Base-by-base conservation (phyloP, 2,797 vertebrate genomes). In the Lagodon rhomboides region DNA sequence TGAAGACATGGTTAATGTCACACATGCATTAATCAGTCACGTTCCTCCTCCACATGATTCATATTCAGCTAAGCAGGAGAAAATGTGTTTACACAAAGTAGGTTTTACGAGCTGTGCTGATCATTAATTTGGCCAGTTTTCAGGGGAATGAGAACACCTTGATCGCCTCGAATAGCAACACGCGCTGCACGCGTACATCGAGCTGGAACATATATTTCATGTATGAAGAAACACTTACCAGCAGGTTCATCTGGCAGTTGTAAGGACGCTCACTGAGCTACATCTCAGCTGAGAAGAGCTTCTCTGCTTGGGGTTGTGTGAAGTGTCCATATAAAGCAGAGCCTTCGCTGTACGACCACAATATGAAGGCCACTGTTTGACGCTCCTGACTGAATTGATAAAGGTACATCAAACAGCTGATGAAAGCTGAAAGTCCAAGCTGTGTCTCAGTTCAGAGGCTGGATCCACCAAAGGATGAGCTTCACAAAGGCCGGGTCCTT, bases 341-440 rank as follows among this genome's bases (percentile, higher is more conserved):
- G 18, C 15, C 25, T 30, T 13, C n/a, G 18, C 68, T 46, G 23
- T 12, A 23, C 16, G 34, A 17, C 68, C 30, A 59, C 47, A 59
- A 43, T 27, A 77, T 59, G 54, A 60, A 46, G 49, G 38, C 54
- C 43, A 0, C 18, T 27, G 15, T 34, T 70, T 61, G 47, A 75
- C 41, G 22, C 54, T 15, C 59, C 61, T 46, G 41, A 63, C 58
- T 71, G 56, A 72, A 30, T 18, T 47, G 23, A 70, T 70, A 38
- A 78, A 69, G 53, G 15, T 46, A 53, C 53, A 76, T 69, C 41
- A 59, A 67, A 44, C 13, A 27, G 38, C n/a, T 0, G 63, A 77
- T 68, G 41, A 72, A 80, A 70, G 68, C 50, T 12, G 25, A n/a
- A 54, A 30, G 47, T 62, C 64, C 25, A 53, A 68, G 65, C 23